A percentile compares a stretch with the other conserved stretches of the same genome.
Evolutionary conservation across 2,113 vertebrate genomes (phyloP).

Genomic region (Oxyura jamaicensis): DNA sequence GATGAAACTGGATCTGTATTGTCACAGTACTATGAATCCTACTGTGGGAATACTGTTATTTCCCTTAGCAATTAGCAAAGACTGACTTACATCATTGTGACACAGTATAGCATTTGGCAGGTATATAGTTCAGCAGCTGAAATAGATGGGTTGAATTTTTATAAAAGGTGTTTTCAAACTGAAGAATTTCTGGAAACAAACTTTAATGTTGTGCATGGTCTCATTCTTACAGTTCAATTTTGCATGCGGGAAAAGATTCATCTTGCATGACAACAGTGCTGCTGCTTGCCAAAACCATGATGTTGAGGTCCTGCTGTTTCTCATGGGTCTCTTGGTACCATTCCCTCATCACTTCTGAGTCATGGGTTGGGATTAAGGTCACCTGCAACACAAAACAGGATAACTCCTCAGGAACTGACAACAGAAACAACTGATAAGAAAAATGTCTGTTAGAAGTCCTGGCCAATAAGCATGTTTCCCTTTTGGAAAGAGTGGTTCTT

Average conservation of each 20-base stretch:
- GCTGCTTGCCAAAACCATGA: constrained; percentile 98
- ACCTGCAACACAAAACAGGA: constrained; percentile 78
- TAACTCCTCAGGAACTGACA: not conserved
- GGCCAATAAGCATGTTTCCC: not conserved
- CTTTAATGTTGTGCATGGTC: constrained; percentile 70
- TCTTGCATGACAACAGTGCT: constrained; percentile 99
- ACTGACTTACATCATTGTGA: constrained; percentile 78
- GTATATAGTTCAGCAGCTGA: constrained; percentile 77
- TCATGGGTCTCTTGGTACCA: constrained; percentile 99
- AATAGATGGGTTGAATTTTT: constrained; percentile 73
- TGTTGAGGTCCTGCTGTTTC: constrained; percentile 96
- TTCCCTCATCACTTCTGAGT: constrained; percentile 97
- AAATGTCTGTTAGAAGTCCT: not conserved
- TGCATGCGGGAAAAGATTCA: constrained; percentile 98
- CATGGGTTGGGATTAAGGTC: constrained; percentile 96
- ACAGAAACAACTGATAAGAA: not conserved
- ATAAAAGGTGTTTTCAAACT: constrained; percentile 77
- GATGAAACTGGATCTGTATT: constrained; percentile 73
- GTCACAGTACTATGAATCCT: constrained; percentile 77
- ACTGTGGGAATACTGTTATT: constrained; percentile 73
- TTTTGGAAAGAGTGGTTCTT: not conserved
- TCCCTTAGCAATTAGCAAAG: constrained; percentile 79
- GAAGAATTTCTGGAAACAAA: constrained; percentile 76
- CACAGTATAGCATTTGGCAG: constrained; percentile 79
- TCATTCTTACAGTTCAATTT: constrained; percentile 91